These are phyloP conservation scores for Numenius arquata DNA, from an alignment of 2,113 vertebrate genomes.

Conservation along the genomic window DNA sequence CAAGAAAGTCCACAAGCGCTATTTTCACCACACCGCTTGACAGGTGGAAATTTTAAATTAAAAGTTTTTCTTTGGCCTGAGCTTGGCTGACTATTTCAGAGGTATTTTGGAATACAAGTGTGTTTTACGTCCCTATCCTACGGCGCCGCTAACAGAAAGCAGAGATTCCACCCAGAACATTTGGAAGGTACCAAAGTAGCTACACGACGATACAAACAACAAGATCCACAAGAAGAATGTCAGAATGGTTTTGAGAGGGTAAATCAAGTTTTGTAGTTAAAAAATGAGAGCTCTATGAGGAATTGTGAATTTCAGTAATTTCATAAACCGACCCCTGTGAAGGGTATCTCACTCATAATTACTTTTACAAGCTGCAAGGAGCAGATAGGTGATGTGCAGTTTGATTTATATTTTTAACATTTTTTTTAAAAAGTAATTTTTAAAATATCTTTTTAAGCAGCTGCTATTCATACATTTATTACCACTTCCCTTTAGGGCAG, in stretches of 20 bases:
- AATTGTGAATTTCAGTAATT: not conserved
- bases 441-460: not conserved
- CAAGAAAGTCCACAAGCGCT: not conserved
- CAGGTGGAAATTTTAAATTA: not conserved
- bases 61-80: not conserved
- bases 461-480: not conserved
- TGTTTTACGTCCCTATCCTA: not conserved
- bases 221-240: not conserved
- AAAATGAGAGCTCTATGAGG: not conserved
- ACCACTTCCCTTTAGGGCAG: not conserved
- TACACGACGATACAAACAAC: not conserved
- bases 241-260: not conserved
- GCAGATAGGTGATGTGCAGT: not conserved
- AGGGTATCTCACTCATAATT: not conserved
- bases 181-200: not conserved
- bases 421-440: not conserved
- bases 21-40: not conserved
- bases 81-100: not conserved
- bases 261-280: not conserved
- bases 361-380: not conserved
- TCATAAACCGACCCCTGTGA: not conserved
- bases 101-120: accelerated
- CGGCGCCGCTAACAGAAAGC: not conserved
- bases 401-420: not conserved
- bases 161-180: not conserved